These are phyloP conservation scores for Drosophila histrio DNA, from an alignment of 2,888 invertebrate genomes.

Conservation along the genomic window DNA sequence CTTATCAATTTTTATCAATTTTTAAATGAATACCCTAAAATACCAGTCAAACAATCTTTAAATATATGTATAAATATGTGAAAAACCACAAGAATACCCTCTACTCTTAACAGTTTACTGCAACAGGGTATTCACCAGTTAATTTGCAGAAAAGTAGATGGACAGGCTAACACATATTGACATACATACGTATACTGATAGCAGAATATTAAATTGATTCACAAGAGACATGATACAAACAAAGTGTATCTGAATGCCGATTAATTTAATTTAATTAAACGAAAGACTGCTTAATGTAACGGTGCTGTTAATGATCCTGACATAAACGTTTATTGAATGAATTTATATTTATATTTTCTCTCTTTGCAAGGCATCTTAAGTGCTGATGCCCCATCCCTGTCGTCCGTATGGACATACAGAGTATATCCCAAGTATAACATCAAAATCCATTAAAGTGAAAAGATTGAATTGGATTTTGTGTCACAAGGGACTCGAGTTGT, in stretches of 20 bases:
- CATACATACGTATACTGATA: neutral
- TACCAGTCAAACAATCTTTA: too few species aligned
- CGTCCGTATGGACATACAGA: neutral
- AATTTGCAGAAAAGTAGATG: neutral
- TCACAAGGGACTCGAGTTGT: constrained; percentile 37
- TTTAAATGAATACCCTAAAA: too few species aligned
- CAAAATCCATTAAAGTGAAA: constrained; percentile 74
- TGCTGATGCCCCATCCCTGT: constrained; percentile 11
- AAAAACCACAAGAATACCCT: too few species aligned
- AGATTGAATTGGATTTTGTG: constrained; percentile 74
- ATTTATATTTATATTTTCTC: constrained; percentile 49
- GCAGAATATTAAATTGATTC: constrained; percentile 18
- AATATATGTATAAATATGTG: too few species aligned
- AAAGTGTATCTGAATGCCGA: constrained; percentile 38
- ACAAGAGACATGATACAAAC: constrained; percentile 15
- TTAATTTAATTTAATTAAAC: constrained; percentile 62
- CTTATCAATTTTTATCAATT: too few species aligned
- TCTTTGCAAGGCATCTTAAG: constrained; percentile 34
- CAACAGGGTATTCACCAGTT: neutral
- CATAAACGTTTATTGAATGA: constrained; percentile 61
- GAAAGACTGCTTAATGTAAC: constrained; percentile 58
- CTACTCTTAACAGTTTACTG: neutral
- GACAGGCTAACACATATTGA: neutral
- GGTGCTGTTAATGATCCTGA: constrained; percentile 64
- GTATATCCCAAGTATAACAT: constrained; percentile 33